Percentiles rank a stretch among this genome's conserved stretches.
Evolutionary conservation across 2,797 vertebrate genomes (phyloP).

Genomic region (Rhincodon typus): DNA sequence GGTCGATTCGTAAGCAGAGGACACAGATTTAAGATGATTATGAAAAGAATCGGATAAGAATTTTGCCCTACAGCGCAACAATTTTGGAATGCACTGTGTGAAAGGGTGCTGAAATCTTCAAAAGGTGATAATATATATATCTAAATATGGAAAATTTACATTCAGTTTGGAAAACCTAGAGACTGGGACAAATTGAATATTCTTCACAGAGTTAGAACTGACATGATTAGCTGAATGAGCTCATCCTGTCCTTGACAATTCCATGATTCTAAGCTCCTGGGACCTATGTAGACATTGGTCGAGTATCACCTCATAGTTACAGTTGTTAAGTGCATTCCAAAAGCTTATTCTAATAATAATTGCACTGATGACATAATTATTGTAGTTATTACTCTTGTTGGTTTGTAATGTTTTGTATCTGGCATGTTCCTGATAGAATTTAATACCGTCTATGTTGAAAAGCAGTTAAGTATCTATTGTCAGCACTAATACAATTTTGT

Average conservation of each 20-base stretch:
- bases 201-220: neutral
- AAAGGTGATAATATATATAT: neutral
- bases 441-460: neutral
- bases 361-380: neutral
- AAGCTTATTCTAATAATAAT: neutral
- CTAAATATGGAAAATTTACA: neutral
- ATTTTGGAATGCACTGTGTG: neutral
- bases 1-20: neutral
- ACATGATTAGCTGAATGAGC: neutral
- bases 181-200: neutral
- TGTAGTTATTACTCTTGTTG: neutral
- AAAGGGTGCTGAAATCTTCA: neutral
- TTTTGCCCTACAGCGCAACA: neutral
- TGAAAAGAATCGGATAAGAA: neutral
- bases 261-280: neutral
- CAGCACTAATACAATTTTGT: neutral
- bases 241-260: neutral
- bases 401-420: neutral
- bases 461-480: neutral
- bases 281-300: neutral
- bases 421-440: neutral
- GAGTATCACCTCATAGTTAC: neutral
- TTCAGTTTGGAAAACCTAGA: neutral
- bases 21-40: neutral
- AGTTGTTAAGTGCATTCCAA: neutral